phyloP scores from a whole-genome alignment of 2,113 vertebrate species.

The Phrynosoma platyrhinos region DNA sequence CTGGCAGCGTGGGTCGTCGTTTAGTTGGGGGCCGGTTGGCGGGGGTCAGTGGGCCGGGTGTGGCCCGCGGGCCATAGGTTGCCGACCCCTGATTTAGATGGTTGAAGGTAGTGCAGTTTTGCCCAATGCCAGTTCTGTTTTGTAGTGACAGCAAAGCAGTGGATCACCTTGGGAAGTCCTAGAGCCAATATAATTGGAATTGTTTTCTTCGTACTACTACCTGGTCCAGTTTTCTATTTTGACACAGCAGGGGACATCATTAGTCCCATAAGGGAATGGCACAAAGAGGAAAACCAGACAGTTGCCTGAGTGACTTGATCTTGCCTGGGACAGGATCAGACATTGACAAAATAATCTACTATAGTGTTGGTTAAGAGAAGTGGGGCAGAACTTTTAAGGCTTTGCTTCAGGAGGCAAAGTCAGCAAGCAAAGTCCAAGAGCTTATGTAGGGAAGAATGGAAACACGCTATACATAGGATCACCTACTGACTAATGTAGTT shows the following conservation, averaged over 20 bases:
- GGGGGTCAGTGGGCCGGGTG: too few relatives aligned
- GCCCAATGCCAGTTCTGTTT: background rate
- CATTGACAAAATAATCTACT: background rate
- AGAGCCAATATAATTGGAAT: background rate
- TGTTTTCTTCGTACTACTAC: background rate
- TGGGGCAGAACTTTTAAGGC: background rate
- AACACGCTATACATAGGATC: background rate
- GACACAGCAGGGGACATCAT: background rate
- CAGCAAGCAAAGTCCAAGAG: too few relatives aligned
- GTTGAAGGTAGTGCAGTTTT: too few relatives aligned
- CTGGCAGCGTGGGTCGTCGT: too few relatives aligned
- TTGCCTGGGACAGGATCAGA: background rate
- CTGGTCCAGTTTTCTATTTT: background rate
- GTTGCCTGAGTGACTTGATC: too few relatives aligned
- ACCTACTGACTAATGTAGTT: conserved; percentile 9
- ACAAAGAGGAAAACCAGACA: background rate
- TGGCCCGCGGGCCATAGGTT: too few relatives aligned
- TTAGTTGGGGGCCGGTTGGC: too few relatives aligned
- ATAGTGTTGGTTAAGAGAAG: background rate
- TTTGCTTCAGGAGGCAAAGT: background rate
- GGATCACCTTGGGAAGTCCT: background rate
- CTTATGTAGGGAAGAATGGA: background rate
- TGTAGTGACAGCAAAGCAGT: background rate
- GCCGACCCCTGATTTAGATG: too few relatives aligned
- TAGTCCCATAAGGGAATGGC: background rate